phyloP scores from a whole-genome alignment of 2,888 invertebrate species.

The Pyrochroa serraticornis region DNA sequence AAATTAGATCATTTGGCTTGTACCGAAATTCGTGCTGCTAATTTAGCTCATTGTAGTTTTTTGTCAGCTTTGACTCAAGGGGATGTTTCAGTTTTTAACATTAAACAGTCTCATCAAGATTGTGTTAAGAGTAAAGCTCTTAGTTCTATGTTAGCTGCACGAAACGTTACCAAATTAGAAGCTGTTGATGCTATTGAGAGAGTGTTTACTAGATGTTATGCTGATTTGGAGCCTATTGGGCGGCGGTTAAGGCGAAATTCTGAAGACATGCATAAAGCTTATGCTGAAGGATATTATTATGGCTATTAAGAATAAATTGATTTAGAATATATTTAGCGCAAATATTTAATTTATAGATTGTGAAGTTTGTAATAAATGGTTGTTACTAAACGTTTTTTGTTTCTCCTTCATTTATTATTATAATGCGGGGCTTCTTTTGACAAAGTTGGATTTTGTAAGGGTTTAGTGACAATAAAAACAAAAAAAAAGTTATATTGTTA shows the following conservation, averaged over 20 bases:
- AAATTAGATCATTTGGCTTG: conserved; percentile 93
- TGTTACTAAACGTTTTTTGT: no score
- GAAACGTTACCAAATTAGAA: conserved; percentile 73
- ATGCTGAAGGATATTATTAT: conserved; percentile 76
- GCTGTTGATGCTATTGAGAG: conserved; percentile 80
- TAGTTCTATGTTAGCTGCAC: conserved; percentile 80
- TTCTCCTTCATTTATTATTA: no score
- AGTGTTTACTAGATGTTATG: conserved; percentile 90
- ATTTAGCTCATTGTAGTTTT: conserved; percentile 91
- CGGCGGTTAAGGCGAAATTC: conserved; percentile 77
- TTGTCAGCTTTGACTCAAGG: conserved; percentile 79
- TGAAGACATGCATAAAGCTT: conserved; percentile 76
- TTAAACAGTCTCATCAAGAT: conserved; percentile 80
- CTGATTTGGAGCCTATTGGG: conserved; percentile 91
- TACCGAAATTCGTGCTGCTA: conserved; percentile 94
- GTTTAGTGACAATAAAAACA: no score
- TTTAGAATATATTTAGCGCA: conserved; percentile 45
- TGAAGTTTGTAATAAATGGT: conserved; percentile 1
- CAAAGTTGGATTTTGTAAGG: no score
- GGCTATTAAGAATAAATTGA: conserved; percentile 80
- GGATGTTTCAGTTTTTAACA: conserved; percentile 72
- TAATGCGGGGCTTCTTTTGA: no score
- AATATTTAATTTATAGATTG: background rate
- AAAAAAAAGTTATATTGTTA: no score
- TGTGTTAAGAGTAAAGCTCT: conserved; percentile 91